phyloP scores from a whole-genome alignment of 2,113 vertebrate genomes.

The Platysteira castanea region DNA sequence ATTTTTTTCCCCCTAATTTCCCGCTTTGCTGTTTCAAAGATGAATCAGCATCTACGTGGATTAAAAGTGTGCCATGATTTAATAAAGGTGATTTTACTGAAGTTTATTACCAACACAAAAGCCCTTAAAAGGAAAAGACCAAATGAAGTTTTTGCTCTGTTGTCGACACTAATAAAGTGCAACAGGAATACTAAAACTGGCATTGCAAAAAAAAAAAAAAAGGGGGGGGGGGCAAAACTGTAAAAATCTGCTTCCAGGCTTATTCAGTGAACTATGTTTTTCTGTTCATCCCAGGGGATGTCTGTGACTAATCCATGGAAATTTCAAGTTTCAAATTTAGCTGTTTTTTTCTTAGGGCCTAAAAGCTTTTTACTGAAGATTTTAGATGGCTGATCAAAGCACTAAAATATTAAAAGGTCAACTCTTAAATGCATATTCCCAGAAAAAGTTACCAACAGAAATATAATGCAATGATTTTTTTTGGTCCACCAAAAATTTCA shows the following conservation, averaged over 20 bases:
- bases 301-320: background rate
- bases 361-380: background rate
- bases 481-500: background rate
- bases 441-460: background rate
- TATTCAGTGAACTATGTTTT: background rate
- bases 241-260: background rate
- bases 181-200: background rate
- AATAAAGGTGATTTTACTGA: background rate
- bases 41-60: fast-evolving
- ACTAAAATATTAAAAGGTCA: background rate
- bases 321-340: constrained; percentile 14
- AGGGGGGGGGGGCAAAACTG: fast-evolving
- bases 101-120: background rate
- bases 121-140: background rate
- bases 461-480: background rate
- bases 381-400: background rate
- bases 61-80: background rate
- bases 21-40: background rate
- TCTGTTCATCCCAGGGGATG: background rate
- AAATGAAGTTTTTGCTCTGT: background rate
- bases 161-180: background rate
- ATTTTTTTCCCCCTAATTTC: background rate
- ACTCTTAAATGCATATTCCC: background rate
- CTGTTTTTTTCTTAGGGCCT: background rate
- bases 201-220: background rate